These are phyloP conservation scores for Heliconius hewitsoni DNA, from an alignment of 1,140 invertebrate species.

Conservation along the genomic window DNA sequence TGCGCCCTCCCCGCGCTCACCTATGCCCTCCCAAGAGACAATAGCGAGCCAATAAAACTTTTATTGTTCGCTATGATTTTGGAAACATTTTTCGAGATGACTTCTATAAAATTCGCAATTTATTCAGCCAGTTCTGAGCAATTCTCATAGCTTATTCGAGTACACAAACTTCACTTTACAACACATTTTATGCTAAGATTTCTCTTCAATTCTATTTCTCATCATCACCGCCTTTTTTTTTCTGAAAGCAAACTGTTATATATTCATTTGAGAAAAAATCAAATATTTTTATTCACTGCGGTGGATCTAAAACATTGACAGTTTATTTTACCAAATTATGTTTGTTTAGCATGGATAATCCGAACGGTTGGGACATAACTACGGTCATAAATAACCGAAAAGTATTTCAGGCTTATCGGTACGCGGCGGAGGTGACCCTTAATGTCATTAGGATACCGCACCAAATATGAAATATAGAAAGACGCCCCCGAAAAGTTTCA, in stretches of 20 bases:
- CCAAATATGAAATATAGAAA: conserved; percentile 40
- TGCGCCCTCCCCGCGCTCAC: conserved; percentile 47
- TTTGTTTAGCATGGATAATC: conserved; percentile 43
- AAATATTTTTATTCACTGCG: background rate
- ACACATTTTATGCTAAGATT: conserved; percentile 49
- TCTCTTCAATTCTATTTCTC: conserved; percentile 43
- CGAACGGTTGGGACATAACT: conserved; percentile 45
- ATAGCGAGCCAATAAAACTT: conserved; percentile 78
- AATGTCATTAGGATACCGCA: conserved; percentile 44
- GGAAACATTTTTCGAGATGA: conserved; percentile 76
- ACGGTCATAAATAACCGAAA: conserved; percentile 48
- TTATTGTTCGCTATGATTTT: conserved; percentile 78
- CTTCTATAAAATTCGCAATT: conserved; percentile 78
- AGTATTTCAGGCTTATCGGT: conserved; percentile 47
- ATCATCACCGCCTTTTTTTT: background rate
- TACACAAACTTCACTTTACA: conserved; percentile 54
- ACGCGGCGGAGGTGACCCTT: conserved; percentile 44
- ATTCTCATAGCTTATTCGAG: conserved; percentile 64
- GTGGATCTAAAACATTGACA: conserved; percentile 21
- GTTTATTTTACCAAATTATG: conserved; percentile 33
- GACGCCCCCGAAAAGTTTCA: conserved; percentile 32
- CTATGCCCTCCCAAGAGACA: conserved; percentile 68
- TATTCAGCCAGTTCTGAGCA: conserved; percentile 66
- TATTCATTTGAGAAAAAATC: background rate
- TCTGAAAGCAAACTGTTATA: background rate